phyloP scores from a whole-genome alignment of 1,140 invertebrate genomes.

The Phenacoccus solenopsis region DNA sequence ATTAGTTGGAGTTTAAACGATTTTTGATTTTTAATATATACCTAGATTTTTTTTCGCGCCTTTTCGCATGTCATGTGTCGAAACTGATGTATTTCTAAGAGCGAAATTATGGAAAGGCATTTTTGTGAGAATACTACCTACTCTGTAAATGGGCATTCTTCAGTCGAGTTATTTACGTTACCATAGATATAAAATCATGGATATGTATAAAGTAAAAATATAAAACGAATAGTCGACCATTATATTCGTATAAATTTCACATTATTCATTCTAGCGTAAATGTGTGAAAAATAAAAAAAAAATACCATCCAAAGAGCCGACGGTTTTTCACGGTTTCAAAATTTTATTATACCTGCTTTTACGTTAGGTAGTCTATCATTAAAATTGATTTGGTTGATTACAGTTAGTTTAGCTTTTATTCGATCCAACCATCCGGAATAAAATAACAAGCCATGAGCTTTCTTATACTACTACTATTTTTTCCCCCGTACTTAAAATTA shows the following conservation, averaged over 20 bases:
- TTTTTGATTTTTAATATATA: background rate
- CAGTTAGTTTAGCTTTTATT: slow-evolving; percentile 12
- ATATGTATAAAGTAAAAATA: background rate
- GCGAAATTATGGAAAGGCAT: no score
- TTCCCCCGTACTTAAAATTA: background rate
- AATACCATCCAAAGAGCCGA: background rate
- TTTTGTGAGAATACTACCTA: no score
- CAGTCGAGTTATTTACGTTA: no score
- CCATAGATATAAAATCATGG: no score
- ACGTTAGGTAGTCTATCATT: slow-evolving; percentile 4
- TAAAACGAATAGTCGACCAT: background rate
- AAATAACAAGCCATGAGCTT: slow-evolving; percentile 11
- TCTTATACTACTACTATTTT: no score
- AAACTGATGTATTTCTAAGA: no score
- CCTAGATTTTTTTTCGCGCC: no score
- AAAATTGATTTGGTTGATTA: slow-evolving; percentile 13
- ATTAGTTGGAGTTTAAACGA: background rate
- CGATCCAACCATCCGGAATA: slow-evolving; percentile 1
- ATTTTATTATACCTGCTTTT: background rate
- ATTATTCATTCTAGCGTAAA: background rate
- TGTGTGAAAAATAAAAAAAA: background rate
- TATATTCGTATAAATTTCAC: background rate
- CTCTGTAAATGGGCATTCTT: no score
- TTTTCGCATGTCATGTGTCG: no score
- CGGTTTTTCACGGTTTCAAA: background rate